Evolutionary conservation across 2,888 invertebrate species (phyloP).

Genomic region (Coleophora deauratella): DNA sequence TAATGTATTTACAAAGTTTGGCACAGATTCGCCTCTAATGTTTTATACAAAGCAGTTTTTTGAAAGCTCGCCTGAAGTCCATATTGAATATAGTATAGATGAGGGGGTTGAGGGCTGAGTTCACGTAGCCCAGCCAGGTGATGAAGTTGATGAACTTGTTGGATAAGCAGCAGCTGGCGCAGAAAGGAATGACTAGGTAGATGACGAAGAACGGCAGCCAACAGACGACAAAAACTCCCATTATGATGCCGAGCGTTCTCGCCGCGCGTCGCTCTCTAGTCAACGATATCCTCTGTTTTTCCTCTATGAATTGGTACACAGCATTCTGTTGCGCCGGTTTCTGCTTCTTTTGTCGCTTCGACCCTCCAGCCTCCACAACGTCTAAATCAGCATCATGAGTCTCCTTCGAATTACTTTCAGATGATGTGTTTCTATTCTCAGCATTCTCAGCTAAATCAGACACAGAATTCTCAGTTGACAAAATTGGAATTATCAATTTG

Average conservation of each 20-base stretch:
- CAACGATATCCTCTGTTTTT: conserved; percentile 91
- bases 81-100: conserved; percentile 97
- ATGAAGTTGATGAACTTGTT: conserved; percentile 89
- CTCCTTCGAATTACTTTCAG: conserved; percentile 66
- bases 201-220: conserved; percentile 98
- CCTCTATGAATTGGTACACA: conserved; percentile 91
- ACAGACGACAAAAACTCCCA: conserved; percentile 98
- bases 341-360: conserved; percentile 40
- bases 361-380: conserved; percentile 34
- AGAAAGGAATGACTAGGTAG: conserved; percentile 94
- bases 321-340: conserved; percentile 66
- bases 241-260: conserved; percentile 95
- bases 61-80: conserved; percentile 93
- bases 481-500: conserved; percentile 60
- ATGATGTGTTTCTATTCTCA: conserved; percentile 58
- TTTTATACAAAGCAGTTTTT: conserved; percentile 76
- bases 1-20: conserved; percentile 33
- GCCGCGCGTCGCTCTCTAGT: conserved; percentile 96
- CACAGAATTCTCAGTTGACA: conserved; percentile 62
- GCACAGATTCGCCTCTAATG: conserved; percentile 38
- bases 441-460: conserved; percentile 53
- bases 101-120: conserved; percentile 92
- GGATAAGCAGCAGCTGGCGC: conserved; percentile 85
- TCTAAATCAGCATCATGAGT: conserved; percentile 55
- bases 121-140: conserved; percentile 95